A percentile compares a stretch with the other conserved stretches of the same genome.
Conservation (phyloP, 2,113 vertebrate species). For the Trochalopteron elliotii region DNA sequence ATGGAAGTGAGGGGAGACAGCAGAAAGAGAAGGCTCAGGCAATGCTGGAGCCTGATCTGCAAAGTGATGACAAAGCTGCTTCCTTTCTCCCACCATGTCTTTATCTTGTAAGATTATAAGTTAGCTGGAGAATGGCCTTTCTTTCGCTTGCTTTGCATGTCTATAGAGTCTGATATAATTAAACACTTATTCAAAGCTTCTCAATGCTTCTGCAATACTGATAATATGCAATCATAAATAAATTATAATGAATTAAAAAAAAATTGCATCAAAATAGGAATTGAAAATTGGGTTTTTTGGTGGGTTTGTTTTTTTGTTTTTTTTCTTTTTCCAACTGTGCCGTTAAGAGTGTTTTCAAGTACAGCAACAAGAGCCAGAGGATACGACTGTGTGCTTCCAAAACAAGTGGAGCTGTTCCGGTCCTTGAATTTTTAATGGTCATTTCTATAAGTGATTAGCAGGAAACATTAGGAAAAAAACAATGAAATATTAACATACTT, state of each 20-base stretch:
- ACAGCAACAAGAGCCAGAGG: neutral
- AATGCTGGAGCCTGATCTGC: neutral
- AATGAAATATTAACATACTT: slow-evolving; percentile 34
- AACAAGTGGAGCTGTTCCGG: neutral
- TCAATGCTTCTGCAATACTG: neutral
- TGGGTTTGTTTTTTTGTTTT: too few relatives aligned
- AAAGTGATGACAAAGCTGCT: neutral
- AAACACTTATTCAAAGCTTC: neutral
- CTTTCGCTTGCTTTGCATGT: slow-evolving; percentile 1
- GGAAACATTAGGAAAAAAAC: neutral
- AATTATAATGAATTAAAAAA: neutral
- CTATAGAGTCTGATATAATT: slow-evolving; percentile 10
- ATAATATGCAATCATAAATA: slow-evolving; percentile 13
- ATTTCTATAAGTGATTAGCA: neutral
- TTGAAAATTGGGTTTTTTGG: neutral
- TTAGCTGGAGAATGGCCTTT: neutral
- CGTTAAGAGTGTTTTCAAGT: neutral
- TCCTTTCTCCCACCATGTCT: neutral
- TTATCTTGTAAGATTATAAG: neutral
- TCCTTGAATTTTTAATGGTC: slow-evolving; percentile 20
- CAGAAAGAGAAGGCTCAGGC: neutral
- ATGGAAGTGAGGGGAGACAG: neutral
- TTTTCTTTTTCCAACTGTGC: neutral
- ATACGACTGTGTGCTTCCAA: neutral
- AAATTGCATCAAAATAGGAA: neutral